A percentile compares a stretch with the other conserved stretches of the same genome.
Conservation (phyloP, 1,140 invertebrate species). For the Steinernema khuongi region DNA sequence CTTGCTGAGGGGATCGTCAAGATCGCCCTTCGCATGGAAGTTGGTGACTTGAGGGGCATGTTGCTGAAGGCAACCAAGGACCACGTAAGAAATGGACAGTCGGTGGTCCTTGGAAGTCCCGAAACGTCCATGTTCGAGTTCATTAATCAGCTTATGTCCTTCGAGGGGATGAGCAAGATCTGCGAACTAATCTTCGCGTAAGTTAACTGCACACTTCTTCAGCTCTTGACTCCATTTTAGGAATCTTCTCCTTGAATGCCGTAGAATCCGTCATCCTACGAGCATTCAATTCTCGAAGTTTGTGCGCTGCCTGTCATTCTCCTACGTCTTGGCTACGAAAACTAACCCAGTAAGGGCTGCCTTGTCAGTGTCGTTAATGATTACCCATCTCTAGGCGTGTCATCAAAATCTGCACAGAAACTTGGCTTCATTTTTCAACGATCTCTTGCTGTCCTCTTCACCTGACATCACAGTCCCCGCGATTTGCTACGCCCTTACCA, state of each 20-base stretch:
- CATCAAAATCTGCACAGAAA: background rate
- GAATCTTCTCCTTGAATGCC: background rate
- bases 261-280: background rate
- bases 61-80: background rate
- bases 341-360: background rate
- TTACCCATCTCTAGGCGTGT: background rate
- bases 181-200: background rate
- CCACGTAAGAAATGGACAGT: background rate
- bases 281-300: background rate
- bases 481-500: background rate
- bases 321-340: background rate
- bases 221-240: background rate
- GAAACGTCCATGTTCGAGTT: background rate
- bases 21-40: background rate
- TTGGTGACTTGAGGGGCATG: background rate
- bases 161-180: background rate
- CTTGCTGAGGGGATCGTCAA: background rate
- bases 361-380: background rate
- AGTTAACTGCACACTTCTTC: background rate
- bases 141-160: background rate
- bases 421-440: background rate
- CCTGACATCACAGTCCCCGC: background rate
- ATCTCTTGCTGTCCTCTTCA: background rate
- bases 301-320: background rate
- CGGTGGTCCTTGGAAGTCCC: background rate